phyloP scores from a whole-genome alignment of 2,797 vertebrate species.

The Botia almorhae region DNA sequence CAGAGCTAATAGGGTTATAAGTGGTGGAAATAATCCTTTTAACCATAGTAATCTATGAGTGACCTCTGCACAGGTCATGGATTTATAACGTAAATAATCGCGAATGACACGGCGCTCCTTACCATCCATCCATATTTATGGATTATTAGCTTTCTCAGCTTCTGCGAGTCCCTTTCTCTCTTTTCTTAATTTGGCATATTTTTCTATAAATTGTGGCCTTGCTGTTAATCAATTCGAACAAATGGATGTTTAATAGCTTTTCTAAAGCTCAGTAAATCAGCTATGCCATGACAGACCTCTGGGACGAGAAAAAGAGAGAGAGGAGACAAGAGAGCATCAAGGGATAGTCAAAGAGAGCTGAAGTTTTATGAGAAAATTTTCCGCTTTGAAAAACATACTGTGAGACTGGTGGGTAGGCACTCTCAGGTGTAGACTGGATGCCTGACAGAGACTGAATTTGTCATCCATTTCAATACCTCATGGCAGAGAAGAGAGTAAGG shows the following conservation, averaged over 20 bases:
- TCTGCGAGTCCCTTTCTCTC: constrained; percentile 41
- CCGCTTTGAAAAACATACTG: constrained; percentile 45
- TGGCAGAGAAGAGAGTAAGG: constrained; percentile 49
- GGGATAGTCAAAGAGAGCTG: constrained; percentile 26
- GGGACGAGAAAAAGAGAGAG: constrained; percentile 39
- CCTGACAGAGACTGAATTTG: constrained; percentile 67
- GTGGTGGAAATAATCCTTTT: constrained; percentile 70
- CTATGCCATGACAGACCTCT: constrained; percentile 47
- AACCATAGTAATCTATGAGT: constrained; percentile 66
- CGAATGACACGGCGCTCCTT: constrained; percentile 69
- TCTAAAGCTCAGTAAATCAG: constrained; percentile 61
- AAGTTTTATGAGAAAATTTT: constrained; percentile 48
- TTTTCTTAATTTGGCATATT: constrained; percentile 39
- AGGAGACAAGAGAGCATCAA: background rate
- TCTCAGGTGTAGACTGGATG: constrained; percentile 47
- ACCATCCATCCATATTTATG: constrained; percentile 71
- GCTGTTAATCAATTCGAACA: constrained; percentile 72
- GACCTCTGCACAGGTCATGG: constrained; percentile 66
- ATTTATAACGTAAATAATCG: constrained; percentile 74
- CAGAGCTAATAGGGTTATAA: constrained; percentile 69
- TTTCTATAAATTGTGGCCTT: constrained; percentile 69
- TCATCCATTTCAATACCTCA: constrained; percentile 66
- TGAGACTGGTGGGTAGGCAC: constrained; percentile 60
- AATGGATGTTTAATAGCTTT: constrained; percentile 70
- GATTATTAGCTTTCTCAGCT: constrained; percentile 64